Percentiles rank a stretch among this genome's conserved stretches.
Evolutionary conservation across 2,797 vertebrate genomes (phyloP).

Genomic region (Columba guinea): DNA sequence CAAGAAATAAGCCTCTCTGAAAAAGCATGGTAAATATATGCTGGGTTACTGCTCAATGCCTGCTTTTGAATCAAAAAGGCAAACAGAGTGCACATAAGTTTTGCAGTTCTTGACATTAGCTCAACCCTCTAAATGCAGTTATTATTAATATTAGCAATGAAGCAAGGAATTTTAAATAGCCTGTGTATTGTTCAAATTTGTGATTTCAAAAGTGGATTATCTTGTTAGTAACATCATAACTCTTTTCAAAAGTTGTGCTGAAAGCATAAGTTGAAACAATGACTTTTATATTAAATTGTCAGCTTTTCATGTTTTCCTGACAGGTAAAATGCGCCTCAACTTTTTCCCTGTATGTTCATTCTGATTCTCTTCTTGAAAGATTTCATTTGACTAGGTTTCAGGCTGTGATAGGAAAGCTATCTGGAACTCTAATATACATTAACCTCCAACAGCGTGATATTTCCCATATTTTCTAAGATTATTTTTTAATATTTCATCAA

Average conservation of each 20-base stretch:
- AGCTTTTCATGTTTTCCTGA: conserved; percentile 35
- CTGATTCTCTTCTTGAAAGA: conserved; percentile 11
- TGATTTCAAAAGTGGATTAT: background rate
- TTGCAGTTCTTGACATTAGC: conserved; percentile 1
- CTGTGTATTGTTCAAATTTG: background rate
- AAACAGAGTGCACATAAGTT: background rate
- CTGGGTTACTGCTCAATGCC: background rate
- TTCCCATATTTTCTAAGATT: background rate
- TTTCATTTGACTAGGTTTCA: background rate
- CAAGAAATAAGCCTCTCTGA: background rate
- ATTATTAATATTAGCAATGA: conserved; percentile 19
- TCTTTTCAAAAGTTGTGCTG: conserved; percentile 36
- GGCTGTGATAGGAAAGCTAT: background rate
- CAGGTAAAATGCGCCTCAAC: conserved; percentile 13
- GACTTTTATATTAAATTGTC: conserved; percentile 36
- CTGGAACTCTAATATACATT: background rate
- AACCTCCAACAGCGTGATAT: background rate
- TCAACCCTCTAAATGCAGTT: background rate
- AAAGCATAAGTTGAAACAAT: conserved; percentile 18
- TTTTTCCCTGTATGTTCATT: conserved; percentile 22
- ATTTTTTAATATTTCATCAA: background rate
- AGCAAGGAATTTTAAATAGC: conserved; percentile 24
- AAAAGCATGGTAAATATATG: background rate
- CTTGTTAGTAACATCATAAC: background rate
- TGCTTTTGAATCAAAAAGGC: background rate